Conservation (phyloP, 2,113 vertebrate species). For the Fregata magnificens region DNA sequence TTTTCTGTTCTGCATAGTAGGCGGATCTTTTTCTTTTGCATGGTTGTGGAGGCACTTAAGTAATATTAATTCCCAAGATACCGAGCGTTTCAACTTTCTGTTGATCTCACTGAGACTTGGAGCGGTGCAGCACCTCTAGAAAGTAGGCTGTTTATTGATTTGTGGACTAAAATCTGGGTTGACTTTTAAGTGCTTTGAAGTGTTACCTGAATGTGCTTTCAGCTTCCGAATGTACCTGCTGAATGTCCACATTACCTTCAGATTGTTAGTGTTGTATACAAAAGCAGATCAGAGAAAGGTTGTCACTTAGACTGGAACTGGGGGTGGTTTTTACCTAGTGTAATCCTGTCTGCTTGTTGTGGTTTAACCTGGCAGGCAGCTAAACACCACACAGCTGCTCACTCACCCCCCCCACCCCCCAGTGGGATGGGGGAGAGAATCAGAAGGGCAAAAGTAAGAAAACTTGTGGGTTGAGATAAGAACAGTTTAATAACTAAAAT, state of each 20-base stretch:
- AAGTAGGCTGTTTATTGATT: background rate
- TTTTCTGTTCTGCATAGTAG: background rate
- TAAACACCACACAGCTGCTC: no score
- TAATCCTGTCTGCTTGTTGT: no score
- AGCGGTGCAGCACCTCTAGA: background rate
- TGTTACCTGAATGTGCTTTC: background rate
- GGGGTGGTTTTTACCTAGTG: background rate
- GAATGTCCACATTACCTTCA: background rate
- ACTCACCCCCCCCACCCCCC: no score
- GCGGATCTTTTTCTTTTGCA: rapidly evolving
- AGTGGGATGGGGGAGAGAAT: no score
- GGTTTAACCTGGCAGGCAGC: no score
- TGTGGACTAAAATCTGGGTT: background rate
- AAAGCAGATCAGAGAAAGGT: background rate
- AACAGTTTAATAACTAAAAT: no score
- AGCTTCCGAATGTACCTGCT: background rate
- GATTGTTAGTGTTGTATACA: background rate
- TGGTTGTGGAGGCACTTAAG: background rate
- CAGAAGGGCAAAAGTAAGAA: no score
- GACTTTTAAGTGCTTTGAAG: background rate
- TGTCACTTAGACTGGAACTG: background rate
- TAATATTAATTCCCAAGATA: background rate
- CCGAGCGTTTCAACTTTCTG: background rate
- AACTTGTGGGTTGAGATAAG: no score
- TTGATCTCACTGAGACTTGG: background rate